These are phyloP conservation scores for Parazoanthus swiftii DNA, from an alignment of 92 coral and sea anemone genomes.

Conservation along the genomic window DNA sequence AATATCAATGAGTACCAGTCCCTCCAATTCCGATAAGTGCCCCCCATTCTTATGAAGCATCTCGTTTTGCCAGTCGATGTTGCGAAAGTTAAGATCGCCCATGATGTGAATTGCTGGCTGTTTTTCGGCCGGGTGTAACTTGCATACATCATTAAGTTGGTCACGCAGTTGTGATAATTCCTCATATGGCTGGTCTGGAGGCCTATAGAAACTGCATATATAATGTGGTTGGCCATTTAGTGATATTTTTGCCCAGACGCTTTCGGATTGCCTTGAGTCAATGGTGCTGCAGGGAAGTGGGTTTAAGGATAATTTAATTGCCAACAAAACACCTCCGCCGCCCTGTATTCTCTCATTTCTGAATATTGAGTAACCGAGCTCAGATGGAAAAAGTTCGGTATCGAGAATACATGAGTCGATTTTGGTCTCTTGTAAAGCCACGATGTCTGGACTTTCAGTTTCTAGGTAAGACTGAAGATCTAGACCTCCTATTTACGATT, in stretches of 20 bases:
- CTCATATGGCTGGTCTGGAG: conserved; percentile 39
- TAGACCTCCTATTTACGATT: too few species aligned
- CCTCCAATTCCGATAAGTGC: conserved; percentile 13
- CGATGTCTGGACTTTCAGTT: conserved; percentile 15
- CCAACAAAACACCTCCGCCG: conserved; percentile 44
- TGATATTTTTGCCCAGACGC: conserved; percentile 34
- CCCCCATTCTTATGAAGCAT: conserved; percentile 15
- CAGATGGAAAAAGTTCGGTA: neutral
- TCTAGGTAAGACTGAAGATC: conserved; percentile 34
- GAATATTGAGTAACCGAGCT: neutral
- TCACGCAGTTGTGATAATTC: neutral
- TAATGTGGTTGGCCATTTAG: conserved; percentile 23
- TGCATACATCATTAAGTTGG: conserved; percentile 14
- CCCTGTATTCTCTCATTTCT: conserved; percentile 24
- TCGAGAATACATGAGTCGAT: neutral
- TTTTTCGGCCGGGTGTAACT: conserved; percentile 13
- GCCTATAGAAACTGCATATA: conserved; percentile 45
- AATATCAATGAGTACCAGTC: conserved; percentile 28
- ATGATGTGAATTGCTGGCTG: conserved; percentile 41
- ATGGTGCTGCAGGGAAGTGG: conserved; percentile 9
- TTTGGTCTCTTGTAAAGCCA: conserved; percentile 2
- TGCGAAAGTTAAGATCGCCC: conserved; percentile 49
- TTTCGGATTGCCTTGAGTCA: conserved; percentile 9
- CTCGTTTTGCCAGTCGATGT: conserved; percentile 38
- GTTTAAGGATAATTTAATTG: conserved; percentile 27